These are phyloP conservation scores for Ciconia maguari DNA, from an alignment of 2,113 vertebrate genomes.

Conservation along the genomic window DNA sequence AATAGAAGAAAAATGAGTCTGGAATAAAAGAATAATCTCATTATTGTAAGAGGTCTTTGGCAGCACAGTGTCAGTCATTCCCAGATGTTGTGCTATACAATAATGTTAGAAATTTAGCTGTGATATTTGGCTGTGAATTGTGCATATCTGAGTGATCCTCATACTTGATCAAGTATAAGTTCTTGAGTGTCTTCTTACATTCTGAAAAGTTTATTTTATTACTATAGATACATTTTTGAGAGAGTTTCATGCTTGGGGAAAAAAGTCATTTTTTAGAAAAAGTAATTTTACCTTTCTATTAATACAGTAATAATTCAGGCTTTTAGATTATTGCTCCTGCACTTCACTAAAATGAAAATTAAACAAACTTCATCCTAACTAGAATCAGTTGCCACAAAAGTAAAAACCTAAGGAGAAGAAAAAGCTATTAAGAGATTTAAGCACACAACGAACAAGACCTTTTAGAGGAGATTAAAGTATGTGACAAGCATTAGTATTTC, in stretches of 20 bases:
- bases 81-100: neutral
- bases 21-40: neutral
- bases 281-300: conserved; percentile 24
- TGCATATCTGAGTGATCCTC: neutral
- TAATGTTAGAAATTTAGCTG: neutral
- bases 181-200: too few relatives aligned
- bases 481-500: conserved; percentile 76
- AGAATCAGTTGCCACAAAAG: conserved; percentile 61
- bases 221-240: neutral
- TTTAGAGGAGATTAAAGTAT: conserved; percentile 71
- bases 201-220: conserved; percentile 8
- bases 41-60: neutral
- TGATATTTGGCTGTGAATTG: accelerated
- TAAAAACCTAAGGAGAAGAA: conserved; percentile 58
- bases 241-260: neutral
- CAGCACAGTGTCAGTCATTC: neutral
- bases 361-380: conserved; percentile 50
- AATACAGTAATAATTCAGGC: conserved; percentile 1
- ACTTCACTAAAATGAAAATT: conserved; percentile 11
- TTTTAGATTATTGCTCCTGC: conserved; percentile 45
- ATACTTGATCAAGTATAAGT: accelerated
- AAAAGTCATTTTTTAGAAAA: neutral
- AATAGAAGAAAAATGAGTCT: neutral
- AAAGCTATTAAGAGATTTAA: conserved; percentile 74
- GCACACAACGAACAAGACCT: conserved; percentile 64